These are phyloP conservation scores for Escarpia spicata DNA, from an alignment of 2,888 invertebrate genomes.

Conservation along the genomic window DNA sequence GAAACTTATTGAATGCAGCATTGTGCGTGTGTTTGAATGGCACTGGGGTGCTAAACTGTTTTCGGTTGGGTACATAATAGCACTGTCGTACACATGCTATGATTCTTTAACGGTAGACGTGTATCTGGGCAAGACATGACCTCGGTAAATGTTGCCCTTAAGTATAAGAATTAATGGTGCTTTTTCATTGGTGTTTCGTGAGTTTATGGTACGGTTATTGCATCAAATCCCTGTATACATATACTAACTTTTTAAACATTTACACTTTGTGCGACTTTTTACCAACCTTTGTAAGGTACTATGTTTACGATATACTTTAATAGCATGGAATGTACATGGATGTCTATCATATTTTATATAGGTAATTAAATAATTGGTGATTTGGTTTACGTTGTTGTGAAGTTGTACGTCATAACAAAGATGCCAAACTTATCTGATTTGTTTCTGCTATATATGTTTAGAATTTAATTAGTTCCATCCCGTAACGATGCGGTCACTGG, in stretches of 20 bases:
- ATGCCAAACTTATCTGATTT: not conserved
- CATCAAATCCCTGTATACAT: not conserved
- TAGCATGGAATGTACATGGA: not conserved
- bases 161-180: not conserved
- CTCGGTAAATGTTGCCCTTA: not conserved
- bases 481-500: too few species aligned
- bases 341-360: not conserved
- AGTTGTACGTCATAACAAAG: not conserved
- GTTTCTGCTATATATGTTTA: not conserved
- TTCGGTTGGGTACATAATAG: not conserved
- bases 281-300: not conserved
- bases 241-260: not conserved
- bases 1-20: not conserved
- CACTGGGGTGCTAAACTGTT: not conserved
- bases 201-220: not conserved
- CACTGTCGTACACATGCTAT: not conserved
- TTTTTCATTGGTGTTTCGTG: not conserved
- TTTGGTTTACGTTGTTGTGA: not conserved
- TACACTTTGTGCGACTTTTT: not conserved
- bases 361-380: not conserved
- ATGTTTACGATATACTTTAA: not conserved
- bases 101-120: not conserved
- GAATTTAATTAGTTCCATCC: too few species aligned
- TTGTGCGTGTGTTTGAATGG: not conserved
- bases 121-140: too few species aligned